A percentile compares a stretch with the other conserved stretches of the same genome.
Evolutionary conservation across 2,797 vertebrate species (phyloP).

Genomic region (Clarias platycephalus): DNA sequence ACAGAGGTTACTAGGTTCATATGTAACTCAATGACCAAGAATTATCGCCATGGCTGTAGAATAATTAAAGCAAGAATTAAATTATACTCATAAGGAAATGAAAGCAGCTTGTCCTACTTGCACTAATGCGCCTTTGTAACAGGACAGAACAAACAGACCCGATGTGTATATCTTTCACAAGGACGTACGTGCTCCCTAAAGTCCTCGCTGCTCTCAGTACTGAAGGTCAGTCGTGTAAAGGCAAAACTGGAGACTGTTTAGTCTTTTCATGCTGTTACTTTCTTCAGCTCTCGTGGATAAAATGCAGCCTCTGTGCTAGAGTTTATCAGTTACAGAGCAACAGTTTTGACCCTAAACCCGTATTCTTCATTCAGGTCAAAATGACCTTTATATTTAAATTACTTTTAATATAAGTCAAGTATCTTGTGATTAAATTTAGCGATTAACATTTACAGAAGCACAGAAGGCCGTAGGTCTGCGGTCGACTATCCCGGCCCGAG

Average conservation of each 20-base stretch:
- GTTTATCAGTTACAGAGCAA: not conserved
- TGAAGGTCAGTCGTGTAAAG: constrained; percentile 47
- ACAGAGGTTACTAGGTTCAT: not conserved
- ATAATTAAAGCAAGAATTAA: not conserved
- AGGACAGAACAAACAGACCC: not conserved
- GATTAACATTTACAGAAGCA: too few species aligned
- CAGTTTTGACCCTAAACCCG: not conserved
- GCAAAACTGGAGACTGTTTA: constrained; percentile 43
- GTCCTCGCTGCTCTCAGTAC: not conserved
- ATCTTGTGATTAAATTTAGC: too few species aligned
- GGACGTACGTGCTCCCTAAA: not conserved
- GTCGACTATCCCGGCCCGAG: too few species aligned
- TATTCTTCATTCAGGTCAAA: not conserved
- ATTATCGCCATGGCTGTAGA: not conserved
- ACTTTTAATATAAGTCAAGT: too few species aligned
- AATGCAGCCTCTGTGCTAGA: not conserved
- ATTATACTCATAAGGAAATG: not conserved
- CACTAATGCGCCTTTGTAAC: not conserved
- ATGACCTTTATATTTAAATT: too few species aligned
- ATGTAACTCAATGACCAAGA: not conserved
- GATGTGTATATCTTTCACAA: constrained; percentile 17
- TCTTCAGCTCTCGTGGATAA: not conserved
- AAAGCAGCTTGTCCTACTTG: constrained; percentile 11
- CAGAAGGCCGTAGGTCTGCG: too few species aligned
- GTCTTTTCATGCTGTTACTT: constrained; percentile 30